Evolutionary conservation across 2,888 invertebrate species (phyloP).

Genomic region (Eudiplozoon nipponicum): DNA sequence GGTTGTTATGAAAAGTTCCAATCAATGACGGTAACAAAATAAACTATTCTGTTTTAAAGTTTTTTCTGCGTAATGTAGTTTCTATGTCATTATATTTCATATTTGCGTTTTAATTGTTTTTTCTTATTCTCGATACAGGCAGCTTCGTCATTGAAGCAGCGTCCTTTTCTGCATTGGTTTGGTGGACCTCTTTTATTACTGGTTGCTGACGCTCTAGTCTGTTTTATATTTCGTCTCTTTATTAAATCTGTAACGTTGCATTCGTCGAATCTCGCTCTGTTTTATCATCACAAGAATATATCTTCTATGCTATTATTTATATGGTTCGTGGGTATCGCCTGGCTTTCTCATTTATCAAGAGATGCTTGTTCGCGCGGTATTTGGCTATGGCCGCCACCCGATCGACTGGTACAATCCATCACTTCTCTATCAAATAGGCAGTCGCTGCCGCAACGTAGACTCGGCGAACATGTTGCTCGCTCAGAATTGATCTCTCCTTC

Average conservation of each 20-base stretch:
- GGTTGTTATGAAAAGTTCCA: too few relatives aligned
- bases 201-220: not conserved
- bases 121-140: not conserved
- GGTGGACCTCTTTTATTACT: not conserved
- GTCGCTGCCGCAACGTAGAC: too few relatives aligned
- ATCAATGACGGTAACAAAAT: too few relatives aligned
- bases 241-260: not conserved
- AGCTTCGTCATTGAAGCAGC: not conserved
- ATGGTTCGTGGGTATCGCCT: not conserved
- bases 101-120: too few relatives aligned
- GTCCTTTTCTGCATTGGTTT: slow-evolving; percentile 3
- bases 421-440: too few relatives aligned
- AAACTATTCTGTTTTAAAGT: not conserved
- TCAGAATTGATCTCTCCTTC: too few relatives aligned
- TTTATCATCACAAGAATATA: too few relatives aligned
- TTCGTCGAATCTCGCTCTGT: not conserved
- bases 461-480: too few relatives aligned
- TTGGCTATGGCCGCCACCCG: slow-evolving; percentile 5
- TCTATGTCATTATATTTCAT: not conserved
- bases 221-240: not conserved
- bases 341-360: not conserved
- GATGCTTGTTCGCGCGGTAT: not conserved
- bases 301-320: not conserved
- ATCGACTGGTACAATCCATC: too few relatives aligned
- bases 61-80: not conserved